Evolutionary conservation across 2,113 vertebrate species (phyloP), one percentile per base, ranked within the genome.

Genomic region (Ciconia maguari): DNA sequence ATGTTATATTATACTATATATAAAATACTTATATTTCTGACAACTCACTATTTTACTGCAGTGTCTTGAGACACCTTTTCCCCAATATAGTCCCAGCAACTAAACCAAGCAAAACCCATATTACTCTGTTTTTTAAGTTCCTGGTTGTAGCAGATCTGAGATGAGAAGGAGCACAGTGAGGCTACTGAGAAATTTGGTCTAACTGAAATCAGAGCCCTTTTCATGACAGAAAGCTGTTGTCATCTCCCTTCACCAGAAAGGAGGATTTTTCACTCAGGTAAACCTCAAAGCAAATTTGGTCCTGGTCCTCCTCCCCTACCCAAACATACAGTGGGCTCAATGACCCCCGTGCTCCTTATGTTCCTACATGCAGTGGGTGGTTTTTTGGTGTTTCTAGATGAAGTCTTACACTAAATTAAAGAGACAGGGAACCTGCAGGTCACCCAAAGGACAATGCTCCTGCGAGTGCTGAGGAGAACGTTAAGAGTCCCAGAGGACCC

Each of bases 401-500:
- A 83, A 95, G 27, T 4, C 14, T 81, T 69, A 51, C 41, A 19
- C 46, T 54, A 44, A 61, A 72, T 72, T 64, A 61, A 79, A 95
- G 38, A 83, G 32, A 79, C 10, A 44, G 11, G 44, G 9, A 81
- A 76, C 10, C 18, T 60, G 36, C 18, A 36, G 13, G 27, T 69
- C 1, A 0, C 49, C 22, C 2, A 3, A 88, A 94, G 12, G 21
- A 15, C 54, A 58, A 26, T 42, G 58, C 2, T 29, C 29, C 32
- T 42, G 2, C 0, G 0, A 52, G 36, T 16, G 7, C n/a, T 20
- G 62, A 68, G 52, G 9, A 62, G 46, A 83, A 42, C 2, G 3
- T n/a, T 30, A 62, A 61, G 34, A 11, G 32, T 3, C 9, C 29
- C 42, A 54, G 42, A 49, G 30, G 38, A 78, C 11, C 19, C 2